These are phyloP conservation scores for Nipponacmea schrenckii DNA, from an alignment of 2,888 invertebrate species.

Conservation along the genomic window DNA sequence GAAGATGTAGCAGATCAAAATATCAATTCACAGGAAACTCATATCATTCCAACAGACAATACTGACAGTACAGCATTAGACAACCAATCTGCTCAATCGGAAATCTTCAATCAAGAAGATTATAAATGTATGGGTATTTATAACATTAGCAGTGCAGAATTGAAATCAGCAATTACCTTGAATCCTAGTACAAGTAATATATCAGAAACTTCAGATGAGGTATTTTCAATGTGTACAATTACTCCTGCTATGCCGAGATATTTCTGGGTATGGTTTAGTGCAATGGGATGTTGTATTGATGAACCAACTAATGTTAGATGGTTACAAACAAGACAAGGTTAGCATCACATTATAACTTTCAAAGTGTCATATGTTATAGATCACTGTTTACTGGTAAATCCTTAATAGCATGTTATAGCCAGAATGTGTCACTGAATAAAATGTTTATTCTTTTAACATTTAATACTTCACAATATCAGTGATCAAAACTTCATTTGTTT, in stretches of 20 bases:
- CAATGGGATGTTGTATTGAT: slow-evolving; percentile 34
- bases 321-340: slow-evolving; percentile 28
- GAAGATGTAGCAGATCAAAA: slow-evolving; percentile 23
- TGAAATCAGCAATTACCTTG: neutral
- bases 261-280: slow-evolving; percentile 40
- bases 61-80: neutral
- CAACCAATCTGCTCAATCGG: neutral
- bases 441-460: no score
- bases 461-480: no score
- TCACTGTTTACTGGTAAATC: no score
- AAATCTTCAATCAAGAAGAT: neutral
- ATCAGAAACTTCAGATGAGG: slow-evolving; percentile 2
- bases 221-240: slow-evolving; percentile 18
- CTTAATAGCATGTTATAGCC: no score
- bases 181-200: neutral
- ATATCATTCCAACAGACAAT: neutral
- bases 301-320: slow-evolving; percentile 35
- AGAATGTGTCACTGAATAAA: no score
- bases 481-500: no score
- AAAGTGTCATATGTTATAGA: no score
- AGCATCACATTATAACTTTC: neutral
- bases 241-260: slow-evolving; percentile 33
- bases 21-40: neutral
- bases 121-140: neutral
- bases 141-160: neutral